phyloP scores from a whole-genome alignment of 2,888 invertebrate genomes.

The Hymenopus coronatus region DNA sequence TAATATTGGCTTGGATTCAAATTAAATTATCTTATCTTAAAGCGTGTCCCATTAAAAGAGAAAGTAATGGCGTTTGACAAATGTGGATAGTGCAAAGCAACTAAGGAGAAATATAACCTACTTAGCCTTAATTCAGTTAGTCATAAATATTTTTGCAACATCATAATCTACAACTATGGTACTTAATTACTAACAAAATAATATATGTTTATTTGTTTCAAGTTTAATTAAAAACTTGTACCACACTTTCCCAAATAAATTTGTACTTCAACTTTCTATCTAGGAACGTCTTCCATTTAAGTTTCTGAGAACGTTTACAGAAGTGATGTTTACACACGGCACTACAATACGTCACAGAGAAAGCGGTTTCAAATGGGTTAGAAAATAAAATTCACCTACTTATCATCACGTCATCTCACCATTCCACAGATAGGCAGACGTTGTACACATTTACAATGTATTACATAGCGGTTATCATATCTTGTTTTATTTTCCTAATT shows the following conservation, averaged over 20 bases:
- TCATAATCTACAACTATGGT: not conserved
- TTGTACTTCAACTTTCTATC: not conserved
- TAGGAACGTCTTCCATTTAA: not conserved
- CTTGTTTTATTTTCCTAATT: not conserved
- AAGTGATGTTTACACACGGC: not conserved
- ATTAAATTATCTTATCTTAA: not conserved
- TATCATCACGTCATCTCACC: not conserved
- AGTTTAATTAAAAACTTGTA: not conserved
- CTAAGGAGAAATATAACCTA: not conserved
- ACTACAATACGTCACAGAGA: not conserved
- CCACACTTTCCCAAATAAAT: not conserved
- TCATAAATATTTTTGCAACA: not conserved
- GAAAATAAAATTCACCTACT: not conserved
- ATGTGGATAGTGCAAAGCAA: not conserved
- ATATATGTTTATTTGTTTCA: not conserved
- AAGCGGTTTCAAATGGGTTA: not conserved
- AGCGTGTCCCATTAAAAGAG: not conserved
- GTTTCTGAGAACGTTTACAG: not conserved
- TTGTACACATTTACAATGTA: not conserved
- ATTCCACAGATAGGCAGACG: not conserved
- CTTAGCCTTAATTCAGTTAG: not conserved
- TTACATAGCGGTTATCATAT: not conserved
- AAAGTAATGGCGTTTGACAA: not conserved
- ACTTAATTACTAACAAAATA: not conserved
- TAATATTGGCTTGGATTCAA: not conserved